Evolutionary conservation across 1,140 invertebrate genomes (phyloP), one percentile per base, ranked within the genome.

Genomic region (Brachionus rotundiformis): DNA sequence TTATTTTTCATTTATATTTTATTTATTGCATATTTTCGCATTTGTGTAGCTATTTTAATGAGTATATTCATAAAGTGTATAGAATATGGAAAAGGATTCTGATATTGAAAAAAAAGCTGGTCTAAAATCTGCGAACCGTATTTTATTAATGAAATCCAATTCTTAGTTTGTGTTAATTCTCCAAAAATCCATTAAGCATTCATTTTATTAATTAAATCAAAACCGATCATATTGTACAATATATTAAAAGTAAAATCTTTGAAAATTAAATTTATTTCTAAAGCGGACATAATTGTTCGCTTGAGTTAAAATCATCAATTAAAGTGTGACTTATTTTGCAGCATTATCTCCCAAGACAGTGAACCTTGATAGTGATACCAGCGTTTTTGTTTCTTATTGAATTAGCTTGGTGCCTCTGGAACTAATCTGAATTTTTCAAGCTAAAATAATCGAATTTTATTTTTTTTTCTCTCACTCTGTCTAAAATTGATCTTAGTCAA

Each of bases 181-280:
- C 61, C 8, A 27, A 63, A 63, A 63, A 63, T 63, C 61, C 61
- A 63, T 63, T 63, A 63, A 63, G 61, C 29, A 33, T 63, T 63
- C 61, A 63, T 63, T 63, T 63, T 13, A 63, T 63, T 63, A 68
- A 68, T 68, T 68, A 36, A 68, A 68, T 36, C 63, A 68, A 68
- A 68, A 19, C 8, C 29, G 29, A 68, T 7, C n/a, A 68, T 33
- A 68, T 68, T 68, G 29, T 68, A 33, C 27, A 33, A 68, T 68
- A 33, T 33, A 25, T 1, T 25, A 36, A 68, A 36, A 36, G 33
- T 39, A 36, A 8, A 33, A n/a, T 63, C 16, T 31, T 63, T 63
- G 7, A 27, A 16, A 63, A 68, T 41, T 10, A 33, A 68, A 36
- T 33, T 68, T 31, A 10, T 13, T 19, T 36, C 63, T 19, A 19